phyloP scores from a whole-genome alignment of 1,140 invertebrate species.

The Vollenhovia emeryi region DNA sequence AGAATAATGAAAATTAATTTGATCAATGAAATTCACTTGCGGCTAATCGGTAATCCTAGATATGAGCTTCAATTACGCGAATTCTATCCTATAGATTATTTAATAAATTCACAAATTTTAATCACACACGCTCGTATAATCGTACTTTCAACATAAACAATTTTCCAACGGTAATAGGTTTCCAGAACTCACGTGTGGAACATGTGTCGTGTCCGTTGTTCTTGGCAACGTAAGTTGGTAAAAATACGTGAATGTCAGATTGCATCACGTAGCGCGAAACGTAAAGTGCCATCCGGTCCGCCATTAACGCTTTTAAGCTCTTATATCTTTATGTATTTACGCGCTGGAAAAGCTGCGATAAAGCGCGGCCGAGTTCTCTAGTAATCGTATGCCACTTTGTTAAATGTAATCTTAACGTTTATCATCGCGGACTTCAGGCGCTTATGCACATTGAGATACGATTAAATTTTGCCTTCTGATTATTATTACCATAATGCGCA shows the following conservation, averaged over 20 bases:
- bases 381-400: background rate
- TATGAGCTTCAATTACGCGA: background rate
- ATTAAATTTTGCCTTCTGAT: background rate
- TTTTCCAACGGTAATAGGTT: background rate
- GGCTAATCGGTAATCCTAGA: background rate
- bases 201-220: background rate
- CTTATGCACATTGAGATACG: background rate
- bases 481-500: background rate
- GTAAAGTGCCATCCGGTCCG: background rate
- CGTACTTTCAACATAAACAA: background rate
- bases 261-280: background rate
- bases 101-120: background rate
- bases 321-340: conserved; percentile 37
- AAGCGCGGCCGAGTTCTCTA: background rate
- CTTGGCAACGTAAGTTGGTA: background rate
- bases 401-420: conserved; percentile 28
- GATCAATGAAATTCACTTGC: background rate
- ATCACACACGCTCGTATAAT: too few relatives aligned
- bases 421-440: background rate
- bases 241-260: background rate
- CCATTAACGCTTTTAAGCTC: conserved; percentile 25
- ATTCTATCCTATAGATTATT: background rate
- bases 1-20: background rate
- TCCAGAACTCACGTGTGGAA: background rate
- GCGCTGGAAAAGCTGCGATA: background rate